Evolutionary conservation across 1,140 invertebrate genomes (phyloP).

Genomic region (Trialeurodes vaporariorum): DNA sequence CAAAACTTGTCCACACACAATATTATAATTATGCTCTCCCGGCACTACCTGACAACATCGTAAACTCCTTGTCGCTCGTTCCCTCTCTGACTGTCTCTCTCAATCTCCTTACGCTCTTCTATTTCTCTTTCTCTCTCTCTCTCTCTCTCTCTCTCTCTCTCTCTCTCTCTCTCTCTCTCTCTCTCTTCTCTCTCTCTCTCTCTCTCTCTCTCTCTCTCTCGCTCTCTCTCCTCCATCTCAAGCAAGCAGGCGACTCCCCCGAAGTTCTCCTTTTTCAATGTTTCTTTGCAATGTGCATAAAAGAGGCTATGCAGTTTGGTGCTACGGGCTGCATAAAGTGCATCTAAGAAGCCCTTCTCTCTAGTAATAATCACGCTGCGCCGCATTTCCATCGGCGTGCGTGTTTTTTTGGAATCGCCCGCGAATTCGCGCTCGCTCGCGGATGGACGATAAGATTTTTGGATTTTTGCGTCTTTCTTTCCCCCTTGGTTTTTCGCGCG

Average conservation of each 20-base stretch:
- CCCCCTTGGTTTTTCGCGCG: neutral
- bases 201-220: neutral
- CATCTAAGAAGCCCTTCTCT: neutral
- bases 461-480: neutral
- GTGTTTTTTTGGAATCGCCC: too few relatives aligned
- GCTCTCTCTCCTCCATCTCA: neutral
- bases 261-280: neutral
- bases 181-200: neutral
- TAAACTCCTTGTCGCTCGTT: too few relatives aligned
- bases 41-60: too few relatives aligned
- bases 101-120: too few relatives aligned
- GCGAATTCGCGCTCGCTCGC: neutral
- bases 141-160: too few relatives aligned
- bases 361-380: neutral
- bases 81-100: too few relatives aligned
- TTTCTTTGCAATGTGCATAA: neutral
- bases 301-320: neutral
- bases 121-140: too few relatives aligned
- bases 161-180: neutral
- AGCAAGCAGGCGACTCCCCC: neutral
- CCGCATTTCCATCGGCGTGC: too few relatives aligned
- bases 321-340: neutral
- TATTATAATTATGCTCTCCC: too few relatives aligned
- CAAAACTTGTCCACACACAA: too few relatives aligned
- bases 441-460: too few relatives aligned